Evolutionary conservation across 2,888 invertebrate genomes (phyloP), one percentile per base, ranked within the genome.

Genomic region (Strigamia crassipes): DNA sequence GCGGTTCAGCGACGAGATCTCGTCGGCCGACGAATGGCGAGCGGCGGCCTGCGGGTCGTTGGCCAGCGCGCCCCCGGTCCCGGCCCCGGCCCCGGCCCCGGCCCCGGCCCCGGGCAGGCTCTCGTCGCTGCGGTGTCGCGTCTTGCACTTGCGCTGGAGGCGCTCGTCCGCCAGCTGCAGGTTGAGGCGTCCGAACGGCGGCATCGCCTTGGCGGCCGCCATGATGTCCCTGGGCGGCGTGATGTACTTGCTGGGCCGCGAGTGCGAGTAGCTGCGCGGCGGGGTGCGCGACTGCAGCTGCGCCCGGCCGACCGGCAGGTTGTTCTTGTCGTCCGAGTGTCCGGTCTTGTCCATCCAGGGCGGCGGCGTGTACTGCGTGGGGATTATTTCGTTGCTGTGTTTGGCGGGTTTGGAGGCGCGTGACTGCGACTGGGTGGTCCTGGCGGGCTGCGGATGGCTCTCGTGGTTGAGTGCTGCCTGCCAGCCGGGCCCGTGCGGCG

Each of bases 1-100:
- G 85, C 94, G 92, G 81, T 94, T 94, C 12, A 94, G 89, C 0
- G 94, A 94, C 86, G 94, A 94, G 34, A 94, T 91, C 87, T 94
- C 94, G 86, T 94, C 94, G 0, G 94, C 94, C 2, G 94, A 94
- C 8, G 94, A 94, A 86, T 93, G 93, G 46, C 85, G 80, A 10
- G 82, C 83, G 1, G 82, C 81, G 31, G 66, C 66, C 21, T 80
- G 82, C 41, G 83, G 66, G 15, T 82, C 81, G 13, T 66, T 66
- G 41, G 27, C 23, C 9, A 15, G 42, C n/a, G n/a, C n/a, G n/a
- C 41, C 81, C 41, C 80, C 61, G 27, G 66, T 23, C n/a, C n/a
- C n/a, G n/a, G 61, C 81, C 41, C 80, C 61, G 27, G 66, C n/a
- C n/a, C n/a, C n/a, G 61, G 79, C 41, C 80, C 61, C 15, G 66